Base-by-base conservation (phyloP, 2,113 vertebrate genomes). In the Hippocampus comes region DNA sequence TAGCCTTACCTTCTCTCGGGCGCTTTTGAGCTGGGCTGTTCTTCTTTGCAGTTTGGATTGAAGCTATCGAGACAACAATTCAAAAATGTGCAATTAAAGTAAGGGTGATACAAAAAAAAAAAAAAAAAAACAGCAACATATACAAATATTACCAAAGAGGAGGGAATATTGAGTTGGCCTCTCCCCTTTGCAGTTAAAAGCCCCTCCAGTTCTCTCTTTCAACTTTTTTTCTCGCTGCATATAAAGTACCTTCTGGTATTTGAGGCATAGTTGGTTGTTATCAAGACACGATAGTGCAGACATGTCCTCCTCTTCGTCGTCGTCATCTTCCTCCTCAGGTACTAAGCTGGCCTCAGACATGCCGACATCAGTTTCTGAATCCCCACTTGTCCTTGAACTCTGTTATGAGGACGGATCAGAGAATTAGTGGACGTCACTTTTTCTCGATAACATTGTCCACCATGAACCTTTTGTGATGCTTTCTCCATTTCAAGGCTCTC, bases 401-500 rank as follows among this genome's bases (percentile, higher is more conserved):
- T 86, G 61, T 76, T 59, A 72, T 55, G 48, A 42, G 63, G 3
- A 8, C 14, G 18, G 18, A 25, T 2, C 18, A 49, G 67, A 53
- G 11, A 64, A 43, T 46, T 15, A 65, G 0, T 25, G 4, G 2
- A n/a, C 18, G n/a, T 23, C 1, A 43, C 2, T 3, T 59, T 25
- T 59, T 59, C 25, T 27, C 0, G 12, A 15, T 65, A 23, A 60
- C 49, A 23, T 25, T 57, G 46, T 2, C 4, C 8, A 41, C 43
- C 25, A 69, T 65, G 41, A 25, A 89, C 89, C 76, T 82, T 78
- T 70, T 12, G 68, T 51, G 61, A 67, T 25, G 81, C 61, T 71
- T 90, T 92, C 77, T 97, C 95, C 77, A 95, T 94, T 78, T 96
- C 94, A 65, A 97, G 85, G 23, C 95, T 96, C 84, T 97, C 95